Evolutionary conservation across 2,888 invertebrate genomes (phyloP), one percentile per base, ranked within the genome.

Genomic region (Aspidiotus rigidus): DNA sequence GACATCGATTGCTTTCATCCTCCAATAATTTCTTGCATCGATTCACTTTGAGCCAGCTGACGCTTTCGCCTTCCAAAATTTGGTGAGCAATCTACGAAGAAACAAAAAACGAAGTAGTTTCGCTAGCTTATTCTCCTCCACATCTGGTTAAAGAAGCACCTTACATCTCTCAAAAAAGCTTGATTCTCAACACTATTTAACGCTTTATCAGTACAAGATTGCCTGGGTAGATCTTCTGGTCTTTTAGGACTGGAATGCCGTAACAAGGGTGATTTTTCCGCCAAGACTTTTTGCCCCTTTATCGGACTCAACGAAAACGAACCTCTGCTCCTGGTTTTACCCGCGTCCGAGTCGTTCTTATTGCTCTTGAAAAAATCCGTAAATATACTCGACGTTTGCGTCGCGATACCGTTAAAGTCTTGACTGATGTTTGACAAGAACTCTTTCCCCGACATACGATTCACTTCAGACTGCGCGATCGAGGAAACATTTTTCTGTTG

Each of bases 1-100:
- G 87, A 77, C 94, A 96, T 49, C 99, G 84, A 79, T 98, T 95
- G 61, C 93, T 96, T 79, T 99, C 99, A 78, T 99, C 98, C 78
- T 99, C 98, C 93, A 99, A 95, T 41, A 99, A 81, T 76, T 95
- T 96, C 77, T 91, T 92, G 63, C 97, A 82, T 39, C 95, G 84
- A 76, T 91, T 93, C 16, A 95, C 81, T 77, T 97, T 95, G 62
- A 99, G 82, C 94, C 98, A 98, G 16, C 97, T 95, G 0, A 99
- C 91, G 0, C 95, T 94, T 79, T 95, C 93, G 6, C 96, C 96
- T 72, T 90, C 88, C 69, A 93, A 78, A 2, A 94, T 92, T 78
- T 87, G 88, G 76, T 84, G 87, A 0, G 92, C 85, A 64, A 92
- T 83, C 86, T 89, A 76, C 6, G 76, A 76, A 60, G 63, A 60